Evolutionary conservation across 2,113 vertebrate genomes (phyloP).

Genomic region (Bubalus kerabau): DNA sequence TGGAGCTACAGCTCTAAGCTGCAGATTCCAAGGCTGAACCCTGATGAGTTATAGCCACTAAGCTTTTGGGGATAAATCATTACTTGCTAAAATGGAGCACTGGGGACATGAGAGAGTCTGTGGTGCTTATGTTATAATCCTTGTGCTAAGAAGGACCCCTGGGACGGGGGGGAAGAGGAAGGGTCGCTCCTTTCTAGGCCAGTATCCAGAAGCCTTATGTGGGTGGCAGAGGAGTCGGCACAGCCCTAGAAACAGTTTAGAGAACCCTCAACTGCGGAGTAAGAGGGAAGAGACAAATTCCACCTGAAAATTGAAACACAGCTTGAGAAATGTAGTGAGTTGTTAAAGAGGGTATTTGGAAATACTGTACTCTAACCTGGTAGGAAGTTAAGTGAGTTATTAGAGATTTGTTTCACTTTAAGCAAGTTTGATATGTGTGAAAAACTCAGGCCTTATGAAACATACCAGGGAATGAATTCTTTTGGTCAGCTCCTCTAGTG

Average conservation of each 20-base stretch:
- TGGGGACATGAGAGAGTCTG: neutral
- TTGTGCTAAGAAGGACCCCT: neutral
- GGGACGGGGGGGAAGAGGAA: neutral
- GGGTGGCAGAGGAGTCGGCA: neutral
- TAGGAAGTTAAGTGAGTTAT: neutral
- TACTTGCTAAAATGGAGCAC: neutral
- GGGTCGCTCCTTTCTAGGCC: neutral
- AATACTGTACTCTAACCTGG: neutral
- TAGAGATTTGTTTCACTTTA: neutral
- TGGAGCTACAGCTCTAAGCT: neutral
- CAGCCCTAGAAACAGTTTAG: neutral
- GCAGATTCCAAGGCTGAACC: neutral
- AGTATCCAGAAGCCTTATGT: neutral
- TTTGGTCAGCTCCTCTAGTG: neutral
- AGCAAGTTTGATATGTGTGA: neutral
- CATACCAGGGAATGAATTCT: neutral
- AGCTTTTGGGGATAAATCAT: constrained; percentile 13
- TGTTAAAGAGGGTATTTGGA: neutral
- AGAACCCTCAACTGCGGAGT: neutral
- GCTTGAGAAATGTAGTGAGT: neutral
- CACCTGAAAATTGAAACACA: neutral
- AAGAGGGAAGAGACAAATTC: neutral
- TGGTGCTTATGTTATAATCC: neutral
- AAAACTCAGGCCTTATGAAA: neutral
- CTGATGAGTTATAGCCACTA: neutral